phyloP scores from a whole-genome alignment of 2,888 invertebrate species.

The Sepiola atlantica region DNA sequence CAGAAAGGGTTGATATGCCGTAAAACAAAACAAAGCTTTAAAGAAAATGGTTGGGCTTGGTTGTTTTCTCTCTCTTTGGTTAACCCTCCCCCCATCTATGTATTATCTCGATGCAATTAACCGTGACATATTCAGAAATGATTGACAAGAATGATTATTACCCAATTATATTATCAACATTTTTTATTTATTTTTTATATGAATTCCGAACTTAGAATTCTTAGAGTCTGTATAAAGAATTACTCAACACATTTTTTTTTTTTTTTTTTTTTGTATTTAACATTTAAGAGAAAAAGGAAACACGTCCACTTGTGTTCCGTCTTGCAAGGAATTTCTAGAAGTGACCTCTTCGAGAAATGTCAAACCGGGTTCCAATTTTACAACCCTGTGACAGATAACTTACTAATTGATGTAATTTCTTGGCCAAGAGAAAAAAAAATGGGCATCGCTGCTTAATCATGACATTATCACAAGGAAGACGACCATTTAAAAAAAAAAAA shows the following conservation, averaged over 20 bases:
- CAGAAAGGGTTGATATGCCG: no score
- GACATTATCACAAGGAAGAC: not conserved
- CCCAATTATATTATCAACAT: constrained; percentile 16
- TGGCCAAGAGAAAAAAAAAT: not conserved
- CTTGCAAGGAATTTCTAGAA: not conserved
- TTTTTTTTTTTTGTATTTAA: not conserved
- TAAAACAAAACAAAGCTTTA: no score
- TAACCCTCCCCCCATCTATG: not conserved
- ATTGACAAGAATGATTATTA: not conserved
- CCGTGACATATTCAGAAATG: not conserved
- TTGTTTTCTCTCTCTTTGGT: not conserved
- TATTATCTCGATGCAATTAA: not conserved
- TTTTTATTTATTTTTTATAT: not conserved
- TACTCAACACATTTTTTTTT: not conserved
- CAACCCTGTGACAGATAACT: not conserved
- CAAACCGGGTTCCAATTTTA: not conserved
- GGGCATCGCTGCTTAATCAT: not conserved
- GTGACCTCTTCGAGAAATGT: not conserved
- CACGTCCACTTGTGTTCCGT: not conserved
- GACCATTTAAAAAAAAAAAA: no score
- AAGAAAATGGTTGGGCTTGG: no score
- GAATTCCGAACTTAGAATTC: not conserved
- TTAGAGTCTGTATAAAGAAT: not conserved
- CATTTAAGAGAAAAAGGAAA: not conserved
- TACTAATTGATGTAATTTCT: constrained; percentile 20